Percentiles rank a stretch among this genome's conserved stretches.
Conservation (phyloP, 2,113 vertebrate genomes). For the Sigmodon hispidus region DNA sequence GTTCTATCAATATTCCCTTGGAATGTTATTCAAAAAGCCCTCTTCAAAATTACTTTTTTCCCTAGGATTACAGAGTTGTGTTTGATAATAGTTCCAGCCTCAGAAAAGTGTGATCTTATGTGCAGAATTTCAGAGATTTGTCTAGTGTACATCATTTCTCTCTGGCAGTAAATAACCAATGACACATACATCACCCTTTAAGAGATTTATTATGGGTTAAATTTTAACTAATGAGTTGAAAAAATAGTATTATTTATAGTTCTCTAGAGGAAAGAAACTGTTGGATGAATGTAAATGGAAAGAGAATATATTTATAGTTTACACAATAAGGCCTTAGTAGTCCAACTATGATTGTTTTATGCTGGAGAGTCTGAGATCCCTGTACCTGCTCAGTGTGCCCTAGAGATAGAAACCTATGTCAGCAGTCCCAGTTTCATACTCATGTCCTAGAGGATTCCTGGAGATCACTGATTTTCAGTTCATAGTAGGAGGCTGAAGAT, state of each 20-base stretch:
- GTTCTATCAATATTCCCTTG: neutral
- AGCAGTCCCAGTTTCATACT: neutral
- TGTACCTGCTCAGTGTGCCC: neutral
- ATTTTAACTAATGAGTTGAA: slow-evolving; percentile 41
- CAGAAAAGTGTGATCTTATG: neutral
- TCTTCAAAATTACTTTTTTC: neutral
- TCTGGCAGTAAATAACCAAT: slow-evolving; percentile 22
- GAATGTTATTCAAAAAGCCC: neutral
- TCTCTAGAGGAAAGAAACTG: neutral
- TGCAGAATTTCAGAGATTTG: neutral
- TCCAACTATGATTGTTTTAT: neutral
- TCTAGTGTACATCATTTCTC: neutral
- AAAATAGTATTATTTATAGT: slow-evolving; percentile 31
- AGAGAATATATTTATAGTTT: neutral
- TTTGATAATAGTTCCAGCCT: neutral
- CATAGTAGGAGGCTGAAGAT: neutral
- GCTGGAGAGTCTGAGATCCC: neutral
- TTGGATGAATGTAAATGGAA: neutral
- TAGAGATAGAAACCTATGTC: neutral
- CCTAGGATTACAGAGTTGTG: neutral
- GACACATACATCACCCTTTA: neutral
- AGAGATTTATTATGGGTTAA: slow-evolving; percentile 17
- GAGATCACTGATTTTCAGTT: neutral
- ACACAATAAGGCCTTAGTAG: too few species aligned
- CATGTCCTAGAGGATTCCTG: neutral